Conservation (phyloP, 2,888 invertebrate genomes). For the Noctua janthina region DNA sequence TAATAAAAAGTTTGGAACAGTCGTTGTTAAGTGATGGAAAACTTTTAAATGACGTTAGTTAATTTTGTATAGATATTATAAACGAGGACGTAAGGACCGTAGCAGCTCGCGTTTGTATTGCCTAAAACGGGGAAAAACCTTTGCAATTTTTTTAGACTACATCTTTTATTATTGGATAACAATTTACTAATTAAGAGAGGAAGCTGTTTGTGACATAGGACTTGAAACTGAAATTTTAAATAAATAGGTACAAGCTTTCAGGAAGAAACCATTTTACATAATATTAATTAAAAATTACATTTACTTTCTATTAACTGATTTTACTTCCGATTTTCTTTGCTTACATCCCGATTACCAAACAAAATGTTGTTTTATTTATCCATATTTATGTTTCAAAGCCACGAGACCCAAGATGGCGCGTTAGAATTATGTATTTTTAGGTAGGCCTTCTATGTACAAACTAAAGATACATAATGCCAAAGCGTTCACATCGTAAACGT, state of each 20-base stretch:
- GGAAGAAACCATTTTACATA: not conserved
- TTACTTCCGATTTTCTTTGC: not conserved
- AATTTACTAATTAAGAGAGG: not conserved
- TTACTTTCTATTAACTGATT: not conserved
- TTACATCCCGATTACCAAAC: not conserved
- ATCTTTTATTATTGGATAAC: not conserved
- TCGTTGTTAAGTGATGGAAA: not conserved
- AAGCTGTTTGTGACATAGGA: not conserved
- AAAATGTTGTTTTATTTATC: not conserved
- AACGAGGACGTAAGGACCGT: not conserved
- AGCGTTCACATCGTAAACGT: slow-evolving; percentile 18
- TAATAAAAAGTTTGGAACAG: not conserved
- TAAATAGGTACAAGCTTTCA: not conserved
- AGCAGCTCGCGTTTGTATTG: not conserved
- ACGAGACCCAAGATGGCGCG: not conserved
- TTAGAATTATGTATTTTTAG: too few relatives aligned
- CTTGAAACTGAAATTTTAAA: not conserved
- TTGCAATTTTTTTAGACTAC: not conserved
- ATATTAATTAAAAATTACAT: not conserved
- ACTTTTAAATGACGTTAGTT: not conserved
- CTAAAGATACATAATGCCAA: not conserved
- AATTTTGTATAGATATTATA: not conserved
- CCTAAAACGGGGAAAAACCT: not conserved
- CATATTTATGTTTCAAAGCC: not conserved
- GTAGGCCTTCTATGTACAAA: not conserved